phyloP scores from a whole-genome alignment of 1,140 invertebrate genomes.

The Tribolium castaneum region DNA sequence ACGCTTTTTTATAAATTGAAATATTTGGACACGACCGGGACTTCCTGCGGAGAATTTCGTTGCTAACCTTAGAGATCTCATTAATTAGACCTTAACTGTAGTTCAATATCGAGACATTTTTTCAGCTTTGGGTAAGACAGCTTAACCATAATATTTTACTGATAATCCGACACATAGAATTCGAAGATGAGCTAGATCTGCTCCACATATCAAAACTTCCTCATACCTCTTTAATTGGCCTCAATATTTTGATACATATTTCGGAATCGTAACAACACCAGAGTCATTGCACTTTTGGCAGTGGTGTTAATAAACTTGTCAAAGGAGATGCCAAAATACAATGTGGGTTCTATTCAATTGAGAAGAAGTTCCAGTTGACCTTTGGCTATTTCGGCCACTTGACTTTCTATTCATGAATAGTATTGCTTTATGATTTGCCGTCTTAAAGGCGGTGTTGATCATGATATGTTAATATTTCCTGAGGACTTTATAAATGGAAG shows the following conservation, averaged over 20 bases:
- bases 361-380: not conserved
- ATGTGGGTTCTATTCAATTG: not conserved
- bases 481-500: not conserved
- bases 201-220: slow-evolving; percentile 16
- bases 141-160: slow-evolving; percentile 14
- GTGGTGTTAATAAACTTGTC: not conserved
- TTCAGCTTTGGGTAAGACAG: not conserved
- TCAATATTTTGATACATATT: not conserved
- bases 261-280: not conserved
- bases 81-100: slow-evolving; percentile 35
- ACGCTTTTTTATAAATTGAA: slow-evolving; percentile 15
- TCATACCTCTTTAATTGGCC: slow-evolving; percentile 4
- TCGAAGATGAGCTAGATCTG: slow-evolving; percentile 13
- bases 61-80: not conserved
- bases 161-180: slow-evolving; percentile 18
- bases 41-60: slow-evolving; percentile 17
- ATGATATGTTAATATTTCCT: not conserved
- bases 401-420: not conserved
- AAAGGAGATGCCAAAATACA: not conserved
- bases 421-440: not conserved
- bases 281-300: not conserved
- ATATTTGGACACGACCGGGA: slow-evolving; percentile 17
- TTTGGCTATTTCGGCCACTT: not conserved
- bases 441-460: not conserved
- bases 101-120: slow-evolving; percentile 4